Conservation (phyloP, 2,113 vertebrate genomes). For the Monarcha castaneiventris region DNA sequence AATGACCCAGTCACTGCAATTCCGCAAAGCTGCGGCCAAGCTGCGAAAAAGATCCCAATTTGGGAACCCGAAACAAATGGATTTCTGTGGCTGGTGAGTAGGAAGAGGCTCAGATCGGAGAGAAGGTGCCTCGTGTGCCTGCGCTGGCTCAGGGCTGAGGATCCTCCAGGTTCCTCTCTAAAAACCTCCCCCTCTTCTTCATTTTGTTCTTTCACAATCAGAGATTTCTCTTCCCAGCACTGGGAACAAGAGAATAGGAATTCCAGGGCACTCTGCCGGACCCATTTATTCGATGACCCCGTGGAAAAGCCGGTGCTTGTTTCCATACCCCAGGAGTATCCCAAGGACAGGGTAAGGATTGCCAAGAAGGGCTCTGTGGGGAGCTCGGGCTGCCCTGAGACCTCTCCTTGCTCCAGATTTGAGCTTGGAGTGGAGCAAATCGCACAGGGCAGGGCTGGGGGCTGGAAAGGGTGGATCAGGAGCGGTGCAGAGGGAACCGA, state of each 20-base stretch:
- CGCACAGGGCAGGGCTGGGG: neutral
- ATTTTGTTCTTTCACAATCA: neutral
- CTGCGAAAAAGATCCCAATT: neutral
- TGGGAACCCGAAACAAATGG: neutral
- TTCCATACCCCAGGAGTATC: rapidly evolving
- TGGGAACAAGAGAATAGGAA: neutral
- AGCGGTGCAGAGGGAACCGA: rapidly evolving
- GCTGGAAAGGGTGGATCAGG: neutral
- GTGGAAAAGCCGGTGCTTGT: neutral
- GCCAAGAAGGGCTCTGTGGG: neutral
- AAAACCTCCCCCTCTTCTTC: neutral
- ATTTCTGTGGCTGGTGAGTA: neutral
- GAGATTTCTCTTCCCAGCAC: neutral
- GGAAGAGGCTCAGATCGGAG: neutral
- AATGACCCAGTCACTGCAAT: neutral
- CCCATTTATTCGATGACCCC: neutral
- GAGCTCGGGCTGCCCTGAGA: neutral
- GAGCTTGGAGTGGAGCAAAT: neutral
- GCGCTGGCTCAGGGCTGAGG: neutral
- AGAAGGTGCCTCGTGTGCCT: neutral
- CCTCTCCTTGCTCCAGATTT: neutral
- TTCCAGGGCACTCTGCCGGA: neutral
- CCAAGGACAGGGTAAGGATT: neutral
- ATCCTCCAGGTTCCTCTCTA: neutral
- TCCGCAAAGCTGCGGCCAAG: neutral